phyloP scores from a whole-genome alignment of 2,113 vertebrate genomes.

The Perccottus glenii region DNA sequence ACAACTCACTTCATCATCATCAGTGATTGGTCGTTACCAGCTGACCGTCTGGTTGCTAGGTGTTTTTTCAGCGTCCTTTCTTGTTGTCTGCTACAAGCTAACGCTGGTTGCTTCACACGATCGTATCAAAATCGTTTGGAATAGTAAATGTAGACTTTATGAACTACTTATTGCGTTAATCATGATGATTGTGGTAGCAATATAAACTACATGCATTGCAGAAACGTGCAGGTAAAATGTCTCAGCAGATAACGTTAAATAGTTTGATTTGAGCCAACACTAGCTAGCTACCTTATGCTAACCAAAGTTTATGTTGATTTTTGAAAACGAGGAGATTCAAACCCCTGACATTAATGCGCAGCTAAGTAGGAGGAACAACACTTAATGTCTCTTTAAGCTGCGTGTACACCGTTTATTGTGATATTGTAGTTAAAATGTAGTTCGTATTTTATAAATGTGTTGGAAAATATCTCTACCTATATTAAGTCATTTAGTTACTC shows the following conservation, averaged over 20 bases:
- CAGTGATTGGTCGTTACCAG: background rate
- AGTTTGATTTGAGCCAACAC: background rate
- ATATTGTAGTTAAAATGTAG: no score
- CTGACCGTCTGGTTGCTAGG: slow-evolving; percentile 62
- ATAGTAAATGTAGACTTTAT: background rate
- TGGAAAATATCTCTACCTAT: no score
- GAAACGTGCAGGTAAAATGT: background rate
- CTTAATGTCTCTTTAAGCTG: no score
- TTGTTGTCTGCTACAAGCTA: slow-evolving; percentile 69
- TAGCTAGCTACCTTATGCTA: background rate
- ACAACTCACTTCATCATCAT: background rate
- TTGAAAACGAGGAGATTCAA: no score
- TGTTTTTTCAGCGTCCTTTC: slow-evolving; percentile 50
- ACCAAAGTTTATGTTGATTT: no score
- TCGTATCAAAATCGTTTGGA: background rate
- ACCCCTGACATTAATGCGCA: no score
- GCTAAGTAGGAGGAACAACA: no score
- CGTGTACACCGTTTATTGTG: no score
- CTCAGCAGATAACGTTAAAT: background rate
- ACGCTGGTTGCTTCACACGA: background rate
- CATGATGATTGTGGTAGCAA: background rate
- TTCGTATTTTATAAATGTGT: no score
- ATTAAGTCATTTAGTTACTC: no score
- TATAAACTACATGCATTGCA: background rate
- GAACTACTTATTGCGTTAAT: background rate